Evolutionary conservation across 2,797 vertebrate species (phyloP), one percentile per base, ranked within the genome.

Genomic region (Microtus agrestis): DNA sequence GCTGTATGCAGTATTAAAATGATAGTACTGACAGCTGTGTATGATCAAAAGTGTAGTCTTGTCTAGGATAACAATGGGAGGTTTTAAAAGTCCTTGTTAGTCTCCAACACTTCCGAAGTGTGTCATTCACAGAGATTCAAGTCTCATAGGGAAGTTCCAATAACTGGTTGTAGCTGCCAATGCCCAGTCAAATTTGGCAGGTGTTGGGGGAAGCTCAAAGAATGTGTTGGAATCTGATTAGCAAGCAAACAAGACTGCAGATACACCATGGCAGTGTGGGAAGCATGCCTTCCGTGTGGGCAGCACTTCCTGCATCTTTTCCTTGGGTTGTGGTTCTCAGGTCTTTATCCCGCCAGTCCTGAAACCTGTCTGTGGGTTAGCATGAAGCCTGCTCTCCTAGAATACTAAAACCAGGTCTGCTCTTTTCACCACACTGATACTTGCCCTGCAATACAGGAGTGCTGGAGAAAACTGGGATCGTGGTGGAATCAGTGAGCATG

Each of bases 81-180:
- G 43, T 14, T n/a, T 79, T 37, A 31, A 85, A 93, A 51, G 25
- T 73, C 8, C 14, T 17, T 61, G 25, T 61, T 56, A 25, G 27
- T 59, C 3, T 6, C 23, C 10, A 71, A 6, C 8, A 34, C 29
- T 59, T 86, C 37, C 12, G 37, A 51, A 73, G 71, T 12, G 10
- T 61, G 21, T 11, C n/a, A 23, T 37, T 48, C 40, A 40, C 34
- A 34, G 37, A 27, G 19, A 31, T 34, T 10, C 6, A 56, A 51
- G 84, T 43, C 0, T 0, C n/a, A 82, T 13, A 17, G n/a, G 9
- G 12, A 40, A 21, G 7, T 40, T 31, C 29, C 7, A 0, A 3
- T 4, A 43, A 31, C 3, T 2, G 63, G 59, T 9, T 0, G 1
- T 14, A 56, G 67, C 29, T 0, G 3, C 25, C 29, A 29, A 21